Conservation (phyloP, 1,140 invertebrate species). For the Varroa destructor region DNA sequence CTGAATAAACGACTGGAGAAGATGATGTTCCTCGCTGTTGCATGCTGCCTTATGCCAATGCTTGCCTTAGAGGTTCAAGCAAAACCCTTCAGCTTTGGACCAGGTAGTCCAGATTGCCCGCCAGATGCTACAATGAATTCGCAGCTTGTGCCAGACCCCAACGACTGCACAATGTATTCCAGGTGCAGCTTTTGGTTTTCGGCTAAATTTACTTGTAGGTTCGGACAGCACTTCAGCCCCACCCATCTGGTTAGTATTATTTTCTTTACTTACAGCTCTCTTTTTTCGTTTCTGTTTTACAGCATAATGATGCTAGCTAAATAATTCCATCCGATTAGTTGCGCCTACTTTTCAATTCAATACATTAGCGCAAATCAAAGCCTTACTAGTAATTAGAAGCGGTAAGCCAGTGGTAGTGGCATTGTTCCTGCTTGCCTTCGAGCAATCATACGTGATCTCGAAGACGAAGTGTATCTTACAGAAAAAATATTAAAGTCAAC, state of each 20-base stretch:
- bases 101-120: conserved; percentile 11
- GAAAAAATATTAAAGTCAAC: no score
- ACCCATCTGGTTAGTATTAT: background rate
- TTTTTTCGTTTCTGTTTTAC: no score
- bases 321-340: no score
- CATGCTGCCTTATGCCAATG: background rate
- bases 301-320: no score
- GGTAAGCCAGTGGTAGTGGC: no score
- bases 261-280: no score
- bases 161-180: conserved; percentile 23
- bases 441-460: no score
- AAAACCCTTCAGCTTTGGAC: conserved; percentile 19
- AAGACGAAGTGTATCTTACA: no score
- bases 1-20: conserved; percentile 6
- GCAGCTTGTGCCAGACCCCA: conserved; percentile 10
- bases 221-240: conserved; percentile 1
- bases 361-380: no score
- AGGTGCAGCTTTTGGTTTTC: conserved; percentile 23
- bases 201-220: conserved; percentile 1
- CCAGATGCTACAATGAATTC: conserved; percentile 3
- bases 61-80: background rate
- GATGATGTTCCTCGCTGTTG: background rate
- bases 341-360: no score
- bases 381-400: no score
- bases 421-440: no score